Conservation (phyloP, 2,888 invertebrate species). For the Taphrorychus bicolor region DNA sequence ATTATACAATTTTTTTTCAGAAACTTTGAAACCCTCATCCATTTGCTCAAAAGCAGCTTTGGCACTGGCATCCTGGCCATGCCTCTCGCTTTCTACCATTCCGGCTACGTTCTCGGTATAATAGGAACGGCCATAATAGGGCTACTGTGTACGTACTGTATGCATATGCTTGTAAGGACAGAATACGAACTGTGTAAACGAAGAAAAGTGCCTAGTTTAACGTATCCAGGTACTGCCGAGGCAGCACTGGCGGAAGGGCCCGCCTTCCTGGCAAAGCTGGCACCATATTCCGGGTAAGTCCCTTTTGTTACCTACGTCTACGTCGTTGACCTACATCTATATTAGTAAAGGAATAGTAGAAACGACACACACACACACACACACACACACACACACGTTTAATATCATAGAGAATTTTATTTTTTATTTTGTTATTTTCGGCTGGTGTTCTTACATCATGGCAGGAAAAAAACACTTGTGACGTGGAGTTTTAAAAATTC, state of each 20-base stretch:
- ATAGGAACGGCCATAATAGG: constrained; percentile 86
- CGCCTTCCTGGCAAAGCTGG: constrained; percentile 66
- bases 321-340: neutral
- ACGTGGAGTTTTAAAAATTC: no score
- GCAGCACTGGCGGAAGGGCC: constrained; percentile 82
- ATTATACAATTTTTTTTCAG: constrained; percentile 61
- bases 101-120: constrained; percentile 82
- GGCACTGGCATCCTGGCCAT: constrained; percentile 93
- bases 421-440: no score
- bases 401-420: no score
- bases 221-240: constrained; percentile 83
- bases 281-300: constrained; percentile 72
- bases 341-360: neutral
- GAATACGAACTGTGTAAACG: constrained; percentile 70
- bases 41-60: constrained; percentile 87
- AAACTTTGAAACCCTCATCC: constrained; percentile 80
- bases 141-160: constrained; percentile 90
- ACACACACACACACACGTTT: no score
- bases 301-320: neutral
- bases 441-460: no score
- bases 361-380: neutral
- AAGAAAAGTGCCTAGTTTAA: constrained; percentile 65
- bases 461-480: no score
- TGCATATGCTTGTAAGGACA: constrained; percentile 82
- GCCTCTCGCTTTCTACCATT: constrained; percentile 84